Percentiles rank a stretch among this genome's conserved stretches.
These are phyloP conservation scores for Thunnus thynnus DNA, from an alignment of 2,113 vertebrate genomes.

Conservation along the genomic window DNA sequence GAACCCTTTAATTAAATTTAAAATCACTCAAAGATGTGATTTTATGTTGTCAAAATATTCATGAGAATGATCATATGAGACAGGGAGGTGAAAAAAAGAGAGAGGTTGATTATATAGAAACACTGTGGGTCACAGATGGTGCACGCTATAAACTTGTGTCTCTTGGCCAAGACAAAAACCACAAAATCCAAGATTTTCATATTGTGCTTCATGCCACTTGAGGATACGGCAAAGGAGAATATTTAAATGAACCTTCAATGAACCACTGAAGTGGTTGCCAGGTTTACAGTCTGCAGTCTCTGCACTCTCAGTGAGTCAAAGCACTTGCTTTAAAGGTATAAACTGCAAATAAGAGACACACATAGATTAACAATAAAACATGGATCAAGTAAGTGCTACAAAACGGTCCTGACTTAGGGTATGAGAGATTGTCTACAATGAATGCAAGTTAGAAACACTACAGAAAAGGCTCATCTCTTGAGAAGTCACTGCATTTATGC, in stretches of 20 bases:
- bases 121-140: not conserved
- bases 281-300: not conserved
- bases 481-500: not conserved
- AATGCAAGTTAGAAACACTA: not conserved
- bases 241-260: not conserved
- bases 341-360: not conserved
- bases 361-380: not conserved
- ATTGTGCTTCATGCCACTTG: not conserved
- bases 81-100: not conserved
- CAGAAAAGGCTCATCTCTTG: not conserved
- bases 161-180: slow-evolving; percentile 22
- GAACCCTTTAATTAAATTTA: not conserved
- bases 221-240: not conserved
- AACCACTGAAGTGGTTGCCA: slow-evolving; percentile 9
- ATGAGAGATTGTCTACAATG: not conserved
- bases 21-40: not conserved
- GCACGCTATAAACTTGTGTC: not conserved
- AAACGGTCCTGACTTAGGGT: not conserved
- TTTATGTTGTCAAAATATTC: not conserved
- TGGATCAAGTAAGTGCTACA: not conserved
- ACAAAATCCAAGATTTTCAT: not conserved
- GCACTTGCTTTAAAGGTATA: too few species aligned
- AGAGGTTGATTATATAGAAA: not conserved
- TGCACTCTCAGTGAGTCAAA: not conserved
- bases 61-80: not conserved